Percentiles rank a stretch among this genome's conserved stretches.
phyloP scores from a whole-genome alignment of 2,888 invertebrate species.

The Diloba caeruleocephala region DNA sequence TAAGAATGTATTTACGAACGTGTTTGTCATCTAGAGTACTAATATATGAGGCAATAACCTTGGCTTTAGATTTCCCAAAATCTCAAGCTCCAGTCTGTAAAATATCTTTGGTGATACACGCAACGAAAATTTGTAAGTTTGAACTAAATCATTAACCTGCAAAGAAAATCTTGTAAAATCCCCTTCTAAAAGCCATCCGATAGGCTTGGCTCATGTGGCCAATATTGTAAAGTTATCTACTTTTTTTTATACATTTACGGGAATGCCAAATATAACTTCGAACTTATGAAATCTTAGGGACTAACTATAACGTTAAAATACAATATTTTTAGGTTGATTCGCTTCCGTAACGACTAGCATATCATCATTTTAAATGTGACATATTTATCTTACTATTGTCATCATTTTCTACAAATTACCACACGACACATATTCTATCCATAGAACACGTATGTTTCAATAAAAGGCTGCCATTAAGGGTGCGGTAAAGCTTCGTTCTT shows the following conservation, averaged over 20 bases:
- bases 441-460: conserved; percentile 16
- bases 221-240: background rate
- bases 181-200: too few relatives aligned
- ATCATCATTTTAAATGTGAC: conserved; percentile 5
- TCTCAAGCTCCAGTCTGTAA: too few relatives aligned
- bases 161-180: too few relatives aligned
- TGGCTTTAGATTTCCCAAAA: too few relatives aligned
- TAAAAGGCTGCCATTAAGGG: conserved; percentile 46
- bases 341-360: conserved; percentile 2
- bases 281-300: background rate
- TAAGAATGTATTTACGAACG: background rate
- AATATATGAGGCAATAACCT: background rate
- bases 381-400: conserved; percentile 27
- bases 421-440: conserved; percentile 6
- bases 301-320: background rate
- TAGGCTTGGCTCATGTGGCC: too few relatives aligned
- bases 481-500: conserved; percentile 44
- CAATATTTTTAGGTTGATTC: conserved; percentile 12
- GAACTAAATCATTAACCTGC: too few relatives aligned
- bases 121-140: too few relatives aligned
- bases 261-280: background rate
- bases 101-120: too few relatives aligned
- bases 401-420: conserved; percentile 14
- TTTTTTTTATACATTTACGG: background rate
- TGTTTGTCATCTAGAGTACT: background rate